Base-by-base conservation (phyloP, 92 coral and sea anemone genomes). In the Epizoanthus illoricatus region DNA sequence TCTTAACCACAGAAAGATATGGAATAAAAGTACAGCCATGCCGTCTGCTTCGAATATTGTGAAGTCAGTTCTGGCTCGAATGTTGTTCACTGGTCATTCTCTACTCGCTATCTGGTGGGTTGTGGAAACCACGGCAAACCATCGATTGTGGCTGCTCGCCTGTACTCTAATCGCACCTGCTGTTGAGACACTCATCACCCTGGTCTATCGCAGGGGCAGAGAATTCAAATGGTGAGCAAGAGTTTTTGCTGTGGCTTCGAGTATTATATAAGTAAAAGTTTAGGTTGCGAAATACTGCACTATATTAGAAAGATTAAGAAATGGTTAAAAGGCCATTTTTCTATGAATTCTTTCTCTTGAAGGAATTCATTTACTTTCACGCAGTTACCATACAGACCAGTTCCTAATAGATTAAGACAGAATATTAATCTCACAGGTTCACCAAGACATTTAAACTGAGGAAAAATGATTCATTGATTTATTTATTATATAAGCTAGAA, bases 211-310 rank as follows among this genome's bases (percentile, higher is more conserved):
- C 64, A 84, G 81, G n/a, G 93, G 99, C n/a, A 90, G 87, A 58
- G 97, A 93, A 69, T 89, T 85, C 58, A 97, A 91, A 87, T 97
- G 99, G 99, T 97, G 79, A 88, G 94, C 81, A 75, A 19, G 13
- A 13, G 40, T 15, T 18, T 16, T 9, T 42, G 28, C 47, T 39
- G 2, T 71, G 20, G 1, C 15, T 5, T 10, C 33, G 11, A 42
- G n/a, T 49, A 49, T 49, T 49, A 49, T 0, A 7, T 49, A 45
- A 5, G 5, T 45, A 11, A 5, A 7, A 8, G 2, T 49, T 9
- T 49, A 11, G 55, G 12, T 49, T 13, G 55, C 0, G 2, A 49
- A 49, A 5, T 49, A 49, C 8, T 49, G 11, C 55, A 49, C 11
- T 5, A 8, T 49, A 49, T 11, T 49, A 11, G 11, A 49, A 49